Evolutionary conservation across 2,113 vertebrate species (phyloP), one percentile per base, ranked within the genome.

Genomic region (Mystacornis crossleyi): DNA sequence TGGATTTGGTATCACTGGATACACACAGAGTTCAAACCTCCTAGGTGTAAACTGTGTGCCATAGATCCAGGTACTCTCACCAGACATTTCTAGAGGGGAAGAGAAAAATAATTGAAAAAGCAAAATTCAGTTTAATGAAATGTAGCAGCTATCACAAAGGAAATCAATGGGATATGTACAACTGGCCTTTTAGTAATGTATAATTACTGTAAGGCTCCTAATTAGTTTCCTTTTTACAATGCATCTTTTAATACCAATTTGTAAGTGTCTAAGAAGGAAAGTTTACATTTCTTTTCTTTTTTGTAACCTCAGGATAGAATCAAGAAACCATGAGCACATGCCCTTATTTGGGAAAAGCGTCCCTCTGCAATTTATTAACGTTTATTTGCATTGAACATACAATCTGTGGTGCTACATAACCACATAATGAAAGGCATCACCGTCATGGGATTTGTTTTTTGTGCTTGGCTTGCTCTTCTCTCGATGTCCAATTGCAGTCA

Each of bases 171-270:
- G 51, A 54, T 93, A 82, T 17, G 48, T 88, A 51, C 24, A 9
- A 55, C 18, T 91, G 74, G 53, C 71, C 81, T 85, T 88, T 93
- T 81, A 66, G 79, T 83, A 67, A 60, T 64, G 75, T 57, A 33
- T 74, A 83, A 96, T 96, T 95, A 94, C 78, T 93, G 34, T 78
- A 90, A 88, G 54, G 31, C 45, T 93, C 43, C 81, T 95, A 89
- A 94, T 94, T 90, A 94, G 82, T 78, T 92, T 66, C 60, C 43
- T 58, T 73, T 91, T 88, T 64, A 93, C 74, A 93, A 15, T 87
- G 43, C 48, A 9, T 53, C 51, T 86, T 82, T 83, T 92, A 88
- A 67, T 86, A 83, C 36, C 55, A 47, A 81, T 96, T 94, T 92
- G 60, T 92, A 82, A 81, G 23, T 86, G 67, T 64, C 55, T 81